Evolutionary conservation across 2,888 invertebrate genomes (phyloP).

Genomic region (Bellardia bayeri): DNA sequence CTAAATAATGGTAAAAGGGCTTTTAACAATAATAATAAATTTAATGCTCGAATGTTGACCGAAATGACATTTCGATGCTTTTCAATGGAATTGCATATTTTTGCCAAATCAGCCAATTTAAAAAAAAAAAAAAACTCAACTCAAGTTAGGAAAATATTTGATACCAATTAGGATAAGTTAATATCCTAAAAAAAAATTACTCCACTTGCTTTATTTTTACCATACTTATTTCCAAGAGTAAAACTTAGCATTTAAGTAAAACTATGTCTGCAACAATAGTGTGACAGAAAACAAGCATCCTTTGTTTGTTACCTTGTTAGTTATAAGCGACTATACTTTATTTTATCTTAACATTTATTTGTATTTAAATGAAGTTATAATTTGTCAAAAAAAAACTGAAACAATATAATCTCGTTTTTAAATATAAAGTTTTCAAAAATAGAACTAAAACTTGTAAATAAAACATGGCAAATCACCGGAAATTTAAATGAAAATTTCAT

Average conservation of each 20-base stretch:
- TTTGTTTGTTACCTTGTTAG: neutral
- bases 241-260: neutral
- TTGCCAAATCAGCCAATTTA: too few species aligned
- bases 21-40: too few species aligned
- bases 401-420: constrained; percentile 45
- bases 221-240: too few species aligned
- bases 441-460: constrained; percentile 31
- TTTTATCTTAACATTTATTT: neutral
- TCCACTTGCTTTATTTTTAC: too few species aligned
- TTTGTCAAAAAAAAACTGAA: constrained; percentile 10
- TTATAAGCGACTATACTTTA: neutral
- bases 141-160: too few species aligned
- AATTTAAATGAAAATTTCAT: constrained; percentile 48
- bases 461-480: constrained; percentile 56
- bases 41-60: too few species aligned
- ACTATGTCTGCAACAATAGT: neutral
- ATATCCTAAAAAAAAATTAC: too few species aligned
- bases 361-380: constrained; percentile 32
- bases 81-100: too few species aligned
- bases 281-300: neutral
- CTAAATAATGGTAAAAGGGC: too few species aligned
- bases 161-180: too few species aligned
- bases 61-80: too few species aligned
- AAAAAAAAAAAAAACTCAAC: too few species aligned
- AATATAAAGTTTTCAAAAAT: neutral